Percentiles rank a stretch among this genome's conserved stretches.
These are phyloP conservation scores for Aplocera efformata DNA, from an alignment of 2,888 invertebrate species.

Conservation along the genomic window DNA sequence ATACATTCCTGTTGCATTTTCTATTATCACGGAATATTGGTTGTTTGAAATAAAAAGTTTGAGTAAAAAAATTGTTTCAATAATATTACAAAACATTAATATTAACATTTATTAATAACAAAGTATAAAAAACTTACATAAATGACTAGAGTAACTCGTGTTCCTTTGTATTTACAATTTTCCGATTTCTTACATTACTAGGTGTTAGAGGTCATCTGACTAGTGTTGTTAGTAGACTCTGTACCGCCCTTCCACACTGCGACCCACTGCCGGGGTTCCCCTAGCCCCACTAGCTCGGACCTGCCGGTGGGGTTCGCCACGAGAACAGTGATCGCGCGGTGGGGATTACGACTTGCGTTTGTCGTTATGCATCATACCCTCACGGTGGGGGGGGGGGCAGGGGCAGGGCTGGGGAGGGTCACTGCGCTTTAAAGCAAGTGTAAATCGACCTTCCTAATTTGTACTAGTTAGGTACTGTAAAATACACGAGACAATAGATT, in stretches of 20 bases:
- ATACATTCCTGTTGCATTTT: conserved; percentile 64
- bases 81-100: conserved; percentile 28
- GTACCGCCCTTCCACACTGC: conserved; percentile 3
- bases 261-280: no score
- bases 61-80: conserved; percentile 47
- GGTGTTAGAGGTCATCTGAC: conserved; percentile 59
- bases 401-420: no score
- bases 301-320: no score
- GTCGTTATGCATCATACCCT: no score
- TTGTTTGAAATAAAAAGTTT: conserved; percentile 58
- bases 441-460: not conserved
- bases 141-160: conserved; percentile 72
- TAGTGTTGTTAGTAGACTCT: conserved; percentile 45
- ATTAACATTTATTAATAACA: conserved; percentile 48
- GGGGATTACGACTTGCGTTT: no score
- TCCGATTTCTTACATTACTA: conserved; percentile 17
- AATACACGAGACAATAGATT: conserved; percentile 31
- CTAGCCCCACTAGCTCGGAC: no score
- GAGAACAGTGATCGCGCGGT: not conserved
- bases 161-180: conserved; percentile 21
- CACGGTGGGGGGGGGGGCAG: no score
- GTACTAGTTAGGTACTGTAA: conserved; percentile 4
- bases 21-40: conserved; percentile 42
- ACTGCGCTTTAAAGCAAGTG: not conserved
- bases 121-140: conserved; percentile 50